Evolutionary conservation across 1,140 invertebrate genomes (phyloP).

Genomic region (Rhynchophorus ferrugineus): DNA sequence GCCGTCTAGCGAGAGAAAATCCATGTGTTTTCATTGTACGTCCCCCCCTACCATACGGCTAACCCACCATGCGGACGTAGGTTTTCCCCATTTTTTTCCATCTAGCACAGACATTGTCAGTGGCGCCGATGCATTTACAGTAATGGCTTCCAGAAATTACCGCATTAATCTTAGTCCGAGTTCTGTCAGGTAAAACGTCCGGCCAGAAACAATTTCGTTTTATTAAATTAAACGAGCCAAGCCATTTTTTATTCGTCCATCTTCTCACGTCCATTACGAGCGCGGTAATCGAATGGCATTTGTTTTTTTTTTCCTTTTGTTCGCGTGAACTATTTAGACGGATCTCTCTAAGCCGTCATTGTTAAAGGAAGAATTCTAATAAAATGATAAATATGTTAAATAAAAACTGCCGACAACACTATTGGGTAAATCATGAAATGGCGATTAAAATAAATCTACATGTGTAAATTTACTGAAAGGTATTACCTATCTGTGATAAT

Average conservation of each 20-base stretch:
- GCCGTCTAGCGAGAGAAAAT: too few species aligned
- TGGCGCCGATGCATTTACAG: constrained; percentile 28
- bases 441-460: too few species aligned
- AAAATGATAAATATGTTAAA: too few species aligned
- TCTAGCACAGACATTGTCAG: constrained; percentile 27
- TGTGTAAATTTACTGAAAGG: too few species aligned
- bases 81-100: constrained; percentile 16
- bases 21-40: too few species aligned
- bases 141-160: constrained; percentile 36
- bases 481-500: too few species aligned
- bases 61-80: constrained; percentile 6
- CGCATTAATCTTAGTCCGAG: constrained; percentile 34
- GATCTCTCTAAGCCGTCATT: too few species aligned
- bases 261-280: not conserved
- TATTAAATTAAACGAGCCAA: constrained; percentile 28
- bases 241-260: constrained; percentile 19
- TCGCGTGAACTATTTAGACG: too few species aligned
- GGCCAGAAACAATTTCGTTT: constrained; percentile 28
- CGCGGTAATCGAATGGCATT: constrained; percentile 7
- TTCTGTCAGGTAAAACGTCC: constrained; percentile 33
- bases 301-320: not conserved
- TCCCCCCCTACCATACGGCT: not conserved
- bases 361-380: too few species aligned
- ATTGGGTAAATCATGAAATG: too few species aligned
- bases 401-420: too few species aligned